phyloP scores from a whole-genome alignment of 2,113 vertebrate genomes.

The Pontoporia blainvillei region DNA sequence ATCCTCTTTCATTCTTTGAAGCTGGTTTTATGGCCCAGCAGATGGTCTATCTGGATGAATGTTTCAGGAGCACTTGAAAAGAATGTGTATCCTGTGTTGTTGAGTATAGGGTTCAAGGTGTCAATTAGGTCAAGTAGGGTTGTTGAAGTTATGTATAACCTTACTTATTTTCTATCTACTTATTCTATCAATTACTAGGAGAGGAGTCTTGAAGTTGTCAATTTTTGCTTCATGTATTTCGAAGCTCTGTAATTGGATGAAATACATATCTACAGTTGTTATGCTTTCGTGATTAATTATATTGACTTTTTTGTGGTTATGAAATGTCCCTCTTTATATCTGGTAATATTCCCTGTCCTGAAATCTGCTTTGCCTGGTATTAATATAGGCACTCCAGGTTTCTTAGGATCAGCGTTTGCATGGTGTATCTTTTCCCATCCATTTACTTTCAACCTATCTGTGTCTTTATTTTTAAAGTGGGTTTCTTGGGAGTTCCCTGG shows the following conservation, averaged over 20 bases:
- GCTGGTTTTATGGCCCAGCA: background rate
- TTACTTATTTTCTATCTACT: background rate
- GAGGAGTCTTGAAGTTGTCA: background rate
- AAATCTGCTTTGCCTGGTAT: background rate
- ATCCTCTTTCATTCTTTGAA: background rate
- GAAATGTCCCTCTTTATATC: background rate
- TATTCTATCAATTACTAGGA: background rate
- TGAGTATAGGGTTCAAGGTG: background rate
- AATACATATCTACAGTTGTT: background rate
- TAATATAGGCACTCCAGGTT: background rate
- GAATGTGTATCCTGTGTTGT: background rate
- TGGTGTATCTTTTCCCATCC: background rate
- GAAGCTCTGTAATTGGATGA: background rate
- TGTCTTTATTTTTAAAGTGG: background rate
- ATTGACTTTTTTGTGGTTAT: background rate
- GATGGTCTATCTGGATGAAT: background rate
- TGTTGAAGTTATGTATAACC: background rate
- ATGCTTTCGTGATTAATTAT: background rate
- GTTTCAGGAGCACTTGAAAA: background rate
- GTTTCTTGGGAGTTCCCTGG: background rate
- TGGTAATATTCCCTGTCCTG: background rate
- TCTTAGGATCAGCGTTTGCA: background rate
- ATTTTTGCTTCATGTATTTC: background rate
- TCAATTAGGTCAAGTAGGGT: background rate
- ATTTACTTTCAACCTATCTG: background rate